phyloP scores from a whole-genome alignment of 2,797 vertebrate genomes.

The Bradypodion ventrale region DNA sequence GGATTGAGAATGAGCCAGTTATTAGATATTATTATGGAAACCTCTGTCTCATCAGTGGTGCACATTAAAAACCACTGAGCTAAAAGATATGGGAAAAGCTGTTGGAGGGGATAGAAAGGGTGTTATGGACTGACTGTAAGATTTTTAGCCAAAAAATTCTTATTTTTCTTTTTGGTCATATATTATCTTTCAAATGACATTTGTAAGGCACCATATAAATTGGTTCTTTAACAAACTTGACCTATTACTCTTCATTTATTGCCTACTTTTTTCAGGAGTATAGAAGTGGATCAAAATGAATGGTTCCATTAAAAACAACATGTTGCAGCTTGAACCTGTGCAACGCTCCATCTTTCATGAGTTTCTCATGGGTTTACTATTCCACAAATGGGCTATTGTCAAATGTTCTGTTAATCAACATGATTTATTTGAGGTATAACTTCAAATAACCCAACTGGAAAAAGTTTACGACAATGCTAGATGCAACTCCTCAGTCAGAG shows the following conservation, averaged over 20 bases:
- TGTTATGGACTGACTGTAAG: background rate
- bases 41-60: too few species aligned
- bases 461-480: too few species aligned
- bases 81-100: background rate
- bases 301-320: conserved; percentile 50
- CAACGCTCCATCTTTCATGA: conserved; percentile 44
- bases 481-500: too few species aligned
- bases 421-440: conserved; percentile 15
- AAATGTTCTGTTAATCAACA: conserved; percentile 18
- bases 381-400: background rate
- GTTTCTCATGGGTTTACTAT: background rate
- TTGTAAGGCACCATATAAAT: conserved; percentile 36
- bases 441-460: too few species aligned
- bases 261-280: conserved; percentile 23
- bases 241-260: conserved; percentile 33
- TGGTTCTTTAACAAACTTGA: conserved; percentile 26
- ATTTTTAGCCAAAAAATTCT: conserved; percentile 21
- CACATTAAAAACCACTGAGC: background rate
- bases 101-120: background rate
- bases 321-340: background rate
- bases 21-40: too few species aligned
- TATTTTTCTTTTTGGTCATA: conserved; percentile 2
- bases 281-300: conserved; percentile 51
- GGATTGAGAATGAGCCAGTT: too few species aligned
- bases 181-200: conserved; percentile 11